Conservation (phyloP, 2,797 vertebrate genomes). For the Neostethus bicornis region DNA sequence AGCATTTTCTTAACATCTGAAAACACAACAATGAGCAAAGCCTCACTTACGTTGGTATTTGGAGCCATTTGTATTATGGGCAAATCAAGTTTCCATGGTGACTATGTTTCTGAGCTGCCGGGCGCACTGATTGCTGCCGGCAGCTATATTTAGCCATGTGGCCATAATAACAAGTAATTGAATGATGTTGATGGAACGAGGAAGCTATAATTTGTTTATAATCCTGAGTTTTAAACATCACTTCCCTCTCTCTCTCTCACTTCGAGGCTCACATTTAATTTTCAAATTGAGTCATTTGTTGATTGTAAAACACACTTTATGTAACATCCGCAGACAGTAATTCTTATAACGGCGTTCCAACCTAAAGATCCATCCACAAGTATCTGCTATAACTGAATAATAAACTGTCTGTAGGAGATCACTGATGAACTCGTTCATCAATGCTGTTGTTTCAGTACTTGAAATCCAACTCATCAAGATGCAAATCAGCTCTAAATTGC, state of each 20-base stretch:
- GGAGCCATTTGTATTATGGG: not conserved
- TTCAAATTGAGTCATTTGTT: not conserved
- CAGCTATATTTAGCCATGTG: slow-evolving; percentile 14
- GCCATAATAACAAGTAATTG: slow-evolving; percentile 8
- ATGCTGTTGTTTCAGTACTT: not conserved
- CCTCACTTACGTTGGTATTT: not conserved
- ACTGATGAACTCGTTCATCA: not conserved
- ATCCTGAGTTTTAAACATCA: slow-evolving; percentile 7
- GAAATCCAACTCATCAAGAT: not conserved
- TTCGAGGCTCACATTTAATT: not conserved
- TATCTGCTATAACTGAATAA: not conserved
- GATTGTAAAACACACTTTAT: not conserved
- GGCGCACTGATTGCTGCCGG: slow-evolving; percentile 2
- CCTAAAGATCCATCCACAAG: not conserved
- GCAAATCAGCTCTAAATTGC: slow-evolving; percentile 1
- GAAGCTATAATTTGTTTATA: not conserved
- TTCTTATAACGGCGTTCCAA: not conserved
- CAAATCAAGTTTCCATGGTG: slow-evolving; percentile 21
- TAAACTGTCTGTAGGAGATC: too few species aligned
- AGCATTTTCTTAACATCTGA: not conserved
- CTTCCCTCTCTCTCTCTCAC: not conserved
- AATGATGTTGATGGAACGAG: slow-evolving; percentile 12
- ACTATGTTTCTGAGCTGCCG: slow-evolving; percentile 5
- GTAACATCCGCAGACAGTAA: not conserved
- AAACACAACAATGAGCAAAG: not conserved